These are phyloP conservation scores for Echinops telfairi DNA, from an alignment of 2,113 vertebrate species.

Conservation along the genomic window DNA sequence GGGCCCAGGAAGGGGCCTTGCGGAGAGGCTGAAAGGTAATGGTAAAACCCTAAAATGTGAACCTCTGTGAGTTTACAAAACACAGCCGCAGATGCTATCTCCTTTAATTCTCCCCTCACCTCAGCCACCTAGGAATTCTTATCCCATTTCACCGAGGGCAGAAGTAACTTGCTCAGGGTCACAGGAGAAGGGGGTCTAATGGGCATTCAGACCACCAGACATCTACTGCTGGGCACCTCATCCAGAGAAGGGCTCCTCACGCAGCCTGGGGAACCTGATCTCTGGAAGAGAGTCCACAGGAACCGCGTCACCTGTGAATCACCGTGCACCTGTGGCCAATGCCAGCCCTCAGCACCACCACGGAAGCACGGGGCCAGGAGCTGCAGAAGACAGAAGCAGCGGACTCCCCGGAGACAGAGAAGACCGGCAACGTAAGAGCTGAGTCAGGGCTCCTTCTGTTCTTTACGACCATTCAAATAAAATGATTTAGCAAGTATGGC, in stretches of 20 bases:
- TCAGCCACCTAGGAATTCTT: background rate
- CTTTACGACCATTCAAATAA: no score
- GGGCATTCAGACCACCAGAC: background rate
- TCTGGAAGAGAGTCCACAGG: background rate
- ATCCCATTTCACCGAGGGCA: constrained; percentile 23
- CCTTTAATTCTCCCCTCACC: background rate
- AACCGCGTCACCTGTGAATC: no score
- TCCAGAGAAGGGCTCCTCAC: background rate
- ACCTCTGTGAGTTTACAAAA: constrained; percentile 20
- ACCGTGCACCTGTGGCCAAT: no score
- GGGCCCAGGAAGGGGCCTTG: background rate
- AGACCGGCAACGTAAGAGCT: no score
- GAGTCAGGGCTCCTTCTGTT: no score
- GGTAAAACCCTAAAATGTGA: background rate
- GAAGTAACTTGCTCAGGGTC: background rate
- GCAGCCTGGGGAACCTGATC: background rate
- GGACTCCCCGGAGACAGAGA: no score
- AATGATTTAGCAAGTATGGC: no score
- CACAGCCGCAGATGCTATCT: background rate
- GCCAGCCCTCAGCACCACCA: no score
- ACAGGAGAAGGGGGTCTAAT: background rate
- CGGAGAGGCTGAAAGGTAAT: background rate
- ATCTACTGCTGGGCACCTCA: background rate
- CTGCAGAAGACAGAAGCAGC: no score
- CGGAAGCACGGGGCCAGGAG: no score